Conservation (phyloP, 2,797 vertebrate genomes). For the Sebastiscus albofasciatus region DNA sequence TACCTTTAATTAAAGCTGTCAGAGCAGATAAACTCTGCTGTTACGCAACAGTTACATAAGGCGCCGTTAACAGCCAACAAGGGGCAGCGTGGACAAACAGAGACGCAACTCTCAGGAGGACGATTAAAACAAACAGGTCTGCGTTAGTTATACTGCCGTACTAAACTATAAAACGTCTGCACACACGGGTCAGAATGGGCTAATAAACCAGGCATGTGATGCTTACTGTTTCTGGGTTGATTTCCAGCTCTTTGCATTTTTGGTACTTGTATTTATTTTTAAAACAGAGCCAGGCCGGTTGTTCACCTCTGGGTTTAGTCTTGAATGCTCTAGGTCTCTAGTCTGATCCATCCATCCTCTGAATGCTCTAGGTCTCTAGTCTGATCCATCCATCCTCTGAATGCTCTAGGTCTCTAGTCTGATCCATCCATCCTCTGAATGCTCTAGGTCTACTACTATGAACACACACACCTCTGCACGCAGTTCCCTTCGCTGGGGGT, state of each 20-base stretch:
- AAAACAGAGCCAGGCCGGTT: neutral
- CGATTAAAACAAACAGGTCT: neutral
- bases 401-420: too few relatives aligned
- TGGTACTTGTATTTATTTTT: neutral
- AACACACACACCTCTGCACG: neutral
- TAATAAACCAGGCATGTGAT: neutral
- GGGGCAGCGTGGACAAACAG: neutral
- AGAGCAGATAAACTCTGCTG: conserved; percentile 5
- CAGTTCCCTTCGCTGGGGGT: conserved; percentile 39
- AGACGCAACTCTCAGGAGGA: neutral
- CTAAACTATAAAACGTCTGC: neutral
- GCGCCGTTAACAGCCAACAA: neutral
- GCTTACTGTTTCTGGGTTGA: neutral
- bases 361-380: too few relatives aligned
- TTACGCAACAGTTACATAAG: conserved; percentile 58
- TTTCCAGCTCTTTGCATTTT: neutral
- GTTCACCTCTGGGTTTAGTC: neutral
- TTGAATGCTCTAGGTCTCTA: too few relatives aligned
- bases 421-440: too few relatives aligned
- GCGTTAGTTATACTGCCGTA: neutral
- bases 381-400: too few relatives aligned
- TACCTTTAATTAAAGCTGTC: conserved; percentile 38
- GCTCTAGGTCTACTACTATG: too few relatives aligned
- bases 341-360: too few relatives aligned
- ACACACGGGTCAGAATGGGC: neutral